Evolutionary conservation across 2,888 invertebrate species (phyloP), one percentile per base, ranked within the genome.

Genomic region (Dicyrtoma fusca): DNA sequence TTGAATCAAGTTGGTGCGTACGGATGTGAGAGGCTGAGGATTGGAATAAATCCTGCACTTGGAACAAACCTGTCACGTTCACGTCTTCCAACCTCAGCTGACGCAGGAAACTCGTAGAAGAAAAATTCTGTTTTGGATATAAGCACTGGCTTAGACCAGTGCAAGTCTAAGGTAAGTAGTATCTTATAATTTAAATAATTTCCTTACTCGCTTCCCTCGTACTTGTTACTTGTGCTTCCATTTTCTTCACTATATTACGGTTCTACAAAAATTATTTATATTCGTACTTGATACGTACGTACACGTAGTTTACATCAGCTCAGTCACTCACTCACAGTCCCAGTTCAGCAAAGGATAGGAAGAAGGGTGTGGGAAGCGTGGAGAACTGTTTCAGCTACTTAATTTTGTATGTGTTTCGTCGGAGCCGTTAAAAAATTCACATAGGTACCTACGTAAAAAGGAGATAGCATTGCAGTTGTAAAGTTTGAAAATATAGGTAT

Each of bases 131-230:
- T 26, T 55, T 19, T 49, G 49, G 44, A 66, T 51, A 19, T 70
- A 63, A 55, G 76, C 79, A 77, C 77, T 79, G 79, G 79, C 75
- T 73, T 55, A 73, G 77, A 74, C 79, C 79, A 75, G 79, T 79
- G 79, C 76, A 77, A 78, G 64, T 72, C 71, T 71, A 73, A 77
- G 78, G 76, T 78, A 74, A 76, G 71, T 23, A 13, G 23, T 49
- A 5, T 17, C 5, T 49, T 49, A 17, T 4, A 49, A 14, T 8
- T 17, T 49, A 8, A 17, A 49, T 49, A 17, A 8, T 45, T 45
- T 45, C 45, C 45, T 45, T 8, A 45, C 13, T 13, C 45, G 10
- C 45, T 45, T 13, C 13, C 45, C 45, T 45, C 45, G 8, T 45
- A 8, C 8, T 45, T 8, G 45, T 11, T 8, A 45, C 45, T 11